Evolutionary conservation across 2,888 invertebrate species (phyloP).

Genomic region (Criorhina ranunculi): DNA sequence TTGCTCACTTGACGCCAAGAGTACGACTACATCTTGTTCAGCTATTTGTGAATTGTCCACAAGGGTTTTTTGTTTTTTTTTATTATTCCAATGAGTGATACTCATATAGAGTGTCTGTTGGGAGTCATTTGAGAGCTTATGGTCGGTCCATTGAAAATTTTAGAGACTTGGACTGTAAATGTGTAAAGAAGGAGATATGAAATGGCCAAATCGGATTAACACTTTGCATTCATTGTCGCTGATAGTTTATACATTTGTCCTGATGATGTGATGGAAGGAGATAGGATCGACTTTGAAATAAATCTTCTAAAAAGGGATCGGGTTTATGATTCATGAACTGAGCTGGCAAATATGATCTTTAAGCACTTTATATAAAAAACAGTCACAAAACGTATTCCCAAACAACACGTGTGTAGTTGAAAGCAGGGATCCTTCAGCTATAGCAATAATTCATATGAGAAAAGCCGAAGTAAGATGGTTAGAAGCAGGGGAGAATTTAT

Average conservation of each 20-base stretch:
- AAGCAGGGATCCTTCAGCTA: too few relatives aligned
- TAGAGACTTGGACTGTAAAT: constrained; percentile 21
- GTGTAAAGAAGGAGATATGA: constrained; percentile 47
- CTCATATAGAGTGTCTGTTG: constrained; percentile 42
- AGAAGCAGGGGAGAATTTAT: too few relatives aligned
- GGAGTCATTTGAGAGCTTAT: constrained; percentile 55
- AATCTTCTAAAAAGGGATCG: too few relatives aligned
- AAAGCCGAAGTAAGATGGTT: too few relatives aligned
- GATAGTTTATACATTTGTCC: constrained; percentile 4
- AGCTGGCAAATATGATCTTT: too few relatives aligned
- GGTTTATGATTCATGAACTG: too few relatives aligned
- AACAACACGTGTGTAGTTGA: too few relatives aligned
- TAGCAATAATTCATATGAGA: too few relatives aligned
- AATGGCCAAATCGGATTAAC: constrained; percentile 65
- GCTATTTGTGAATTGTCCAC: constrained; percentile 29
- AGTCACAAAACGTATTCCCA: too few relatives aligned
- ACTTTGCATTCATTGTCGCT: constrained; percentile 9
- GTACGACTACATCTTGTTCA: constrained; percentile 52
- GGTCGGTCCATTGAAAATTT: constrained; percentile 23
- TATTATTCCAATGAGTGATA: constrained; percentile 39
- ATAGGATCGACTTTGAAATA: not conserved
- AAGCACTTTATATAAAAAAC: too few relatives aligned
- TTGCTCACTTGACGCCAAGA: constrained; percentile 55
- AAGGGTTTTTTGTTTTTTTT: constrained; percentile 14
- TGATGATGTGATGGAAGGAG: not conserved